phyloP scores from a whole-genome alignment of 1,140 invertebrate genomes.

The Oncopodura yosiiana region DNA sequence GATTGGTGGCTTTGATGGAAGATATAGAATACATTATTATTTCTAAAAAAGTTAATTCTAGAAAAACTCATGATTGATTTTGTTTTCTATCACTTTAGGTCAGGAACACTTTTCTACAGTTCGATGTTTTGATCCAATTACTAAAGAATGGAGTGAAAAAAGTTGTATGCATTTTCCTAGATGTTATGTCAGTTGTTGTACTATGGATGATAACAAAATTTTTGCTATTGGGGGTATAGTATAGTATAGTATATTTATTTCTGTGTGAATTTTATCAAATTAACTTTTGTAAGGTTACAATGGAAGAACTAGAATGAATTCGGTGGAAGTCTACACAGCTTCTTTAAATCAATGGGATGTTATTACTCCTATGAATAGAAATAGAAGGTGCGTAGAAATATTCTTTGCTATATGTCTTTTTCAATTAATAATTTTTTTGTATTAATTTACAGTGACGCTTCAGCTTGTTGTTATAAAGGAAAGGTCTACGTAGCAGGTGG shows the following conservation, averaged over 20 bases:
- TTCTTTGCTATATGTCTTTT: too few species aligned
- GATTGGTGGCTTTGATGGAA: slow-evolving; percentile 56
- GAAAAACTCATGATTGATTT: too few species aligned
- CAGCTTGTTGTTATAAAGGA: slow-evolving; percentile 34
- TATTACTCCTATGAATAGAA: slow-evolving; percentile 38
- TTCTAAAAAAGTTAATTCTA: not conserved
- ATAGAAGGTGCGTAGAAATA: too few species aligned
- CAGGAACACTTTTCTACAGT: slow-evolving; percentile 61
- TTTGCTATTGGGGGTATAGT: slow-evolving; percentile 44
- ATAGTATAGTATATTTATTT: not conserved
- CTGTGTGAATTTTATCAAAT: too few species aligned
- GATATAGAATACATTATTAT: not conserved
- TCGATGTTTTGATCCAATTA: slow-evolving; percentile 54
- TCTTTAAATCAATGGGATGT: slow-evolving; percentile 44
- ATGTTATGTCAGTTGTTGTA: slow-evolving; percentile 66
- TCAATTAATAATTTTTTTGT: too few species aligned
- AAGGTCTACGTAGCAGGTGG: slow-evolving; percentile 55
- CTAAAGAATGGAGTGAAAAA: slow-evolving; percentile 52
- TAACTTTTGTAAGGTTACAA: slow-evolving; percentile 41
- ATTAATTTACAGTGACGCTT: slow-evolving; percentile 40
- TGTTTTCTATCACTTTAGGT: too few species aligned
- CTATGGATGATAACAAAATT: slow-evolving; percentile 45
- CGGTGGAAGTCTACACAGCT: slow-evolving; percentile 42
- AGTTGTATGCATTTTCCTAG: slow-evolving; percentile 61
- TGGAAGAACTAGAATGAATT: slow-evolving; percentile 43